Evolutionary conservation across 1,140 invertebrate species (phyloP).

Genomic region (Campoletis sonorensis): DNA sequence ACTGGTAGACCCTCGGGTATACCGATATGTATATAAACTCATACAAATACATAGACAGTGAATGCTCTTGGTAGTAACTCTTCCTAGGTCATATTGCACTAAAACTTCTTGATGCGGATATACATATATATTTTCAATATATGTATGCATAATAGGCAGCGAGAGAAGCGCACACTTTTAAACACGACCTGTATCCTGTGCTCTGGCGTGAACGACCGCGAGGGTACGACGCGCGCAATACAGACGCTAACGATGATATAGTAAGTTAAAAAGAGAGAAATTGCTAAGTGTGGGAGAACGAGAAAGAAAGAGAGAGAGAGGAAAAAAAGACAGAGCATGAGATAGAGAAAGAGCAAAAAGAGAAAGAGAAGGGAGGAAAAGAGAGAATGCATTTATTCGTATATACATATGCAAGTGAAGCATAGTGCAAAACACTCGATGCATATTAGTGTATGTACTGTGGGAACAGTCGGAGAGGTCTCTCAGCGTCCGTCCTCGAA

Average conservation of each 20-base stretch:
- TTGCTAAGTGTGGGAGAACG: no score
- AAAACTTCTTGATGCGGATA: no score
- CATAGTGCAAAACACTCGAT: constrained; percentile 12
- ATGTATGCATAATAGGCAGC: not conserved
- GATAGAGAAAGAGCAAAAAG: no score
- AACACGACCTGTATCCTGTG: not conserved
- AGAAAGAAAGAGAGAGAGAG: not conserved
- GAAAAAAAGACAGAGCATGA: not conserved
- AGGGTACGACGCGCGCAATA: not conserved
- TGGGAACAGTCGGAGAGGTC: constrained; percentile 26
- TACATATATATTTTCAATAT: not conserved
- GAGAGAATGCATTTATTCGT: not conserved
- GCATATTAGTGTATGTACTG: constrained; percentile 6
- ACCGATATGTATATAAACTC: not conserved
- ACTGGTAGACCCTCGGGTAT: not conserved
- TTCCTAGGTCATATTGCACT: no score
- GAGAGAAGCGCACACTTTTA: constrained; percentile 4
- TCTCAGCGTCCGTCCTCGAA: not conserved
- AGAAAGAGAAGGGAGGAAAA: no score
- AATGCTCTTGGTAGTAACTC: no score
- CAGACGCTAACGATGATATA: constrained; percentile 21
- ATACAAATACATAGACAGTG: no score
- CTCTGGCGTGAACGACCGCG: constrained; percentile 16
- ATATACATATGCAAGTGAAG: not conserved
- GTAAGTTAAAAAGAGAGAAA: not conserved